Base-by-base conservation (phyloP, 2,113 vertebrate species). In the Okapia johnstoni region DNA sequence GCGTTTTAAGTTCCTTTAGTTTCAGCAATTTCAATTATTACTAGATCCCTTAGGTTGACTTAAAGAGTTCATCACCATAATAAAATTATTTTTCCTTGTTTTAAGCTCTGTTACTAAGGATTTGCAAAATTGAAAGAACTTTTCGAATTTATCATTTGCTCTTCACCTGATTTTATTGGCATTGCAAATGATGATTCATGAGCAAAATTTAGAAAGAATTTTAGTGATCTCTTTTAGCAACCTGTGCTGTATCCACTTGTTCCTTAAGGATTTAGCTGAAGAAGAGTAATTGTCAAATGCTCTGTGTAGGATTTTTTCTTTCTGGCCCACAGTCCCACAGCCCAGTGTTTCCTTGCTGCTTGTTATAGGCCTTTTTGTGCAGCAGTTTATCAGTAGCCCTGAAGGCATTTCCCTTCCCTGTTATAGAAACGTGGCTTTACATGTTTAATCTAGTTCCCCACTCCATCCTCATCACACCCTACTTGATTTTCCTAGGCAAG, bases 1-100 rank as follows among this genome's bases (percentile, higher is more conserved):
- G 43, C 46, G 80, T 96, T 92, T 94, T 36, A 77, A 95, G 26
- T 88, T 77, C 43, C 19, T 93, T 73, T 79, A 43, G 48, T 48
- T 30, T 95, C 15, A 43, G 21, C 28, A 80, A 3, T 90, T 94
- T 96, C 17, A 23, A 5, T 95, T 40, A 43, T 90, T 88, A 30
- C 33, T 89, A 58, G 28, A 66, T 89, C 66, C 40, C 40, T 70
- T 94, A 73, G 33, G 66, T 3, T 96, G 30, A 63, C 4, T 58
- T 28, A 12, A 50, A 87, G 77, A 92, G 33, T 95, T 89, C 30
- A 58, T 85, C 57, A 80, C 46, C 63, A 5, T 61, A n/a, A 33
- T 92, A 77, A 60, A 96, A 90, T 58, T 88, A 92, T 88, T 94
- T 92, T 92, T 95, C 23, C 36, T 89, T 87, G 1, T 52, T 58